Evolutionary conservation across 92 coral and sea anemone species (phyloP).

Genomic region (Actinernus sp.): DNA sequence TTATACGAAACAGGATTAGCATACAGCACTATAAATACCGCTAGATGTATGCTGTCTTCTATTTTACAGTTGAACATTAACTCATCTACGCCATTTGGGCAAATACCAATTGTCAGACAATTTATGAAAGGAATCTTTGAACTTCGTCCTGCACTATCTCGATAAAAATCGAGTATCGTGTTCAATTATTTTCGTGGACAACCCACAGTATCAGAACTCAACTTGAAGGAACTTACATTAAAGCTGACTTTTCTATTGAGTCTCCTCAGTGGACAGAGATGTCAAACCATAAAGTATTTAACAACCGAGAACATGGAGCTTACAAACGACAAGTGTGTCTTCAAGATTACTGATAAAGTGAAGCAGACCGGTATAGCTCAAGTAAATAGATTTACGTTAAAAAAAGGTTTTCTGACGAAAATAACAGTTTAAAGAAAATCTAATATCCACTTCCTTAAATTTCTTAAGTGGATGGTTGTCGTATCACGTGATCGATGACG

Average conservation of each 20-base stretch:
- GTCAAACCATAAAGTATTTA: constrained; percentile 31
- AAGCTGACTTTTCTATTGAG: constrained; percentile 24
- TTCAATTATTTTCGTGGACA: constrained; percentile 20
- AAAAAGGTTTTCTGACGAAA: no score
- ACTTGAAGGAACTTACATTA: constrained; percentile 28
- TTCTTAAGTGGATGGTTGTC: no score
- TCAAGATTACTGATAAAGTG: no score
- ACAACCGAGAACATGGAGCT: constrained; percentile 17
- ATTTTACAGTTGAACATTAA: constrained; percentile 31
- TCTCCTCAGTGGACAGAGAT: constrained; percentile 38
- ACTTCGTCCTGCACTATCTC: constrained; percentile 48
- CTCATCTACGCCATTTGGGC: constrained; percentile 39
- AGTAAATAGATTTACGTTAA: no score
- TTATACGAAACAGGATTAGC: constrained; percentile 49
- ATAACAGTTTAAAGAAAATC: no score
- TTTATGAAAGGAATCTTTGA: constrained; percentile 62
- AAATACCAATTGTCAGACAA: constrained; percentile 44
- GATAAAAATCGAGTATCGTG: constrained; percentile 46
- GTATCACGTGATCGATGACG: no score
- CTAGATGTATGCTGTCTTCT: constrained; percentile 57
- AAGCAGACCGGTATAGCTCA: no score
- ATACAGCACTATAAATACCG: constrained; percentile 55
- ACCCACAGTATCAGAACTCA: constrained; percentile 1
- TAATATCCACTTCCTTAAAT: no score
- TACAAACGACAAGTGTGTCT: no score